These are phyloP conservation scores for Hippolais icterina DNA, from an alignment of 2,113 vertebrate genomes.

Conservation along the genomic window DNA sequence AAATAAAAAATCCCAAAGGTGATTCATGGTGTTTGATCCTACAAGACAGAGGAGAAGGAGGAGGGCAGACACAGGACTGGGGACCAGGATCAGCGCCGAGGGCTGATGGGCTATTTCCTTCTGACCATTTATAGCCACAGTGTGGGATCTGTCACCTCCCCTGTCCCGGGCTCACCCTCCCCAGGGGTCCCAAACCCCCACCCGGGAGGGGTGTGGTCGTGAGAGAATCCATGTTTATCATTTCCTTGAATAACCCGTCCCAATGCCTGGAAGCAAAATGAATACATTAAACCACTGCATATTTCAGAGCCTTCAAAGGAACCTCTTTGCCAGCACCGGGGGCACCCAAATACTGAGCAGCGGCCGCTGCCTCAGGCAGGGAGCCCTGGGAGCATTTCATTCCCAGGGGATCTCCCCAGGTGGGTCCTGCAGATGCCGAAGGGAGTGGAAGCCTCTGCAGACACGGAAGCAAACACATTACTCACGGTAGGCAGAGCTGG, in stretches of 20 bases:
- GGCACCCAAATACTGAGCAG: accelerated
- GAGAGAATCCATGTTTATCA: neutral
- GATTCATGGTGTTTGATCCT: neutral
- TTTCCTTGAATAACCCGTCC: neutral
- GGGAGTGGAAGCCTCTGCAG: neutral
- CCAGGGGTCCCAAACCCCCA: neutral
- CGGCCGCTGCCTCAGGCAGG: neutral
- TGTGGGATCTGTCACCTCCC: neutral
- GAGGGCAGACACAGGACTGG: neutral
- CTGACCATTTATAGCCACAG: neutral
- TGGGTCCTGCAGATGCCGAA: neutral
- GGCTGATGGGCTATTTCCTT: neutral
- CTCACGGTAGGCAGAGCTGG: neutral
- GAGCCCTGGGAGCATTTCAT: neutral
- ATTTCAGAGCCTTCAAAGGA: neutral
- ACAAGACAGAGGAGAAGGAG: neutral
- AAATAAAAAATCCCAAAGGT: neutral
- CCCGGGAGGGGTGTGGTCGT: neutral
- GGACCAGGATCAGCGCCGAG: neutral
- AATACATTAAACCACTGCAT: accelerated
- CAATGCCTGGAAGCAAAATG: neutral
- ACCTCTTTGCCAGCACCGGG: neutral
- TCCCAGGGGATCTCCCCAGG: neutral
- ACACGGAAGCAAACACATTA: neutral
- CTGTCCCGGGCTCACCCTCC: neutral